Conservation (phyloP, 2,888 invertebrate species). For the Drosophila anomelani region DNA sequence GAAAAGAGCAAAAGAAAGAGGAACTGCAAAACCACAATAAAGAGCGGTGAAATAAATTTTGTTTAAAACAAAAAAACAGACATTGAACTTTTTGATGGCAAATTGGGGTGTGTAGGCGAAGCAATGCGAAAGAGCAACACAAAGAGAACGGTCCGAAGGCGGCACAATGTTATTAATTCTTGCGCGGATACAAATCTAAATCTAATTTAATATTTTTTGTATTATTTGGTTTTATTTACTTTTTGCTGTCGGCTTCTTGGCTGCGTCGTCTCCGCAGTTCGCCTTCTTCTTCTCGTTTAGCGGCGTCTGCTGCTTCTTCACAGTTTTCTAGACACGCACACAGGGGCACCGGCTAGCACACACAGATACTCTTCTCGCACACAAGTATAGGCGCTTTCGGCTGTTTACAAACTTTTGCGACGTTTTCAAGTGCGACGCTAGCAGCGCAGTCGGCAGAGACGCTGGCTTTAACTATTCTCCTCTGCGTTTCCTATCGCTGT, state of each 20-base stretch:
- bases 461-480: constrained; percentile 80
- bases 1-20: constrained; percentile 1
- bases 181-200: constrained; percentile 14
- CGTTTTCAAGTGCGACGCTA: constrained; percentile 77
- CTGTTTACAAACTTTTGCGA: constrained; percentile 80
- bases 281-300: constrained; percentile 27
- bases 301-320: constrained; percentile 27
- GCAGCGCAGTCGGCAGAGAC: constrained; percentile 55
- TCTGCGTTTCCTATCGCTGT: constrained; percentile 56
- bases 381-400: constrained; percentile 59
- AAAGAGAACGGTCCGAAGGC: constrained; percentile 17
- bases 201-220: constrained; percentile 46
- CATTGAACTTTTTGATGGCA: constrained; percentile 69
- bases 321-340: constrained; percentile 67
- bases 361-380: constrained; percentile 40
- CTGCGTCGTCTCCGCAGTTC: constrained; percentile 11
- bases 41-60: constrained; percentile 51
- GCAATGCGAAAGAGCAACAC: constrained; percentile 41
- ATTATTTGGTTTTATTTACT: constrained; percentile 66
- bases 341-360: constrained; percentile 33
- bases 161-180: constrained; percentile 46
- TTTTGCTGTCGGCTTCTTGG: constrained; percentile 48
- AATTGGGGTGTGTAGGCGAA: constrained; percentile 53
- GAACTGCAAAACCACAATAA: constrained; percentile 4
- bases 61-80: constrained; percentile 61